Evolutionary conservation across 2,113 vertebrate genomes (phyloP), one percentile per base, ranked within the genome.

Genomic region (Larimichthys crocea): DNA sequence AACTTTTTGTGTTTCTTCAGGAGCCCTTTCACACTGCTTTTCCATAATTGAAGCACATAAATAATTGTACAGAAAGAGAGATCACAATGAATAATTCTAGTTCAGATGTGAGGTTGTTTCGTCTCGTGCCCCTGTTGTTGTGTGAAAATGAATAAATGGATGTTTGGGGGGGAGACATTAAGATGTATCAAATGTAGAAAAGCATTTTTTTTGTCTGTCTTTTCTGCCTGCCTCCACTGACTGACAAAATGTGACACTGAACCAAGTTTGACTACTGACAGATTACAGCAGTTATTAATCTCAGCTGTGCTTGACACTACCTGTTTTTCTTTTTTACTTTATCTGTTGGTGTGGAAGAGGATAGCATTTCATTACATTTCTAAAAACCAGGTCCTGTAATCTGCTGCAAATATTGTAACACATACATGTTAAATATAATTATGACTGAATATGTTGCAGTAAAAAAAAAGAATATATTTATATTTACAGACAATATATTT

Each of bases 1-100:
- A 79, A 75, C 52, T 79, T 84, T 86, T 44, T 62, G 42, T 64
- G 64, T 83, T 88, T 79, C 79, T 59, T 86, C 49, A 63, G 14
- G 50, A 82, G 74, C 77, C 72, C 50, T 80, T 87, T 88, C 86
- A 85, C 86, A 49, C 53, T 46, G 48, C 66, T 66, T 83, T 70
- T 92, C 69, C 70, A 93, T 93, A 88, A 91, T 92, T 91, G 53
- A 92, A 89, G 77, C 74, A 57, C 82, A 91, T 91, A 82, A 89
- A 93, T 91, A 92, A 93, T 92, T 88, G 75, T 91, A 85, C 82
- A 90, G 77, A 89, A 65, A 83, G 88, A 88, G 22, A 85, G 76
- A 89, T 88, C 66, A 63, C 68, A 24, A 90, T 93, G 80, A 93
- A 93, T 91, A 86, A 90, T 92, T 90, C 84, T 75, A 63, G 59